A percentile compares a stretch with the other conserved stretches of the same genome.
These are phyloP conservation scores for Thereva unica DNA, from an alignment of 2,888 invertebrate genomes.

Conservation along the genomic window DNA sequence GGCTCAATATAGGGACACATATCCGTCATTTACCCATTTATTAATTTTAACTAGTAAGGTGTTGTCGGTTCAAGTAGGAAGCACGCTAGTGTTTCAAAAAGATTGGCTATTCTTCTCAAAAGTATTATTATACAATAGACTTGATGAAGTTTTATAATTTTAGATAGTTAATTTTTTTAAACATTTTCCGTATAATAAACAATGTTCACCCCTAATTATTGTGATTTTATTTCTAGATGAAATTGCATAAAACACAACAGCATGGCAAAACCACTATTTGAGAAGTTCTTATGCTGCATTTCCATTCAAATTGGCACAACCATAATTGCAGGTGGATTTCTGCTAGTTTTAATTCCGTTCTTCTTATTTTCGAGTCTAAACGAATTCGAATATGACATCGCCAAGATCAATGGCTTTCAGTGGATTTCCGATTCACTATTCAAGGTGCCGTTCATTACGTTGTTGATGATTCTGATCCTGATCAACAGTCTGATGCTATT, in stretches of 20 bases:
- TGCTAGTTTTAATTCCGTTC: constrained; percentile 6
- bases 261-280: constrained; percentile 15
- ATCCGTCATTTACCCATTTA: too few relatives aligned
- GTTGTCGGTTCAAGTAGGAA: too few relatives aligned
- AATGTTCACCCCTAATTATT: too few relatives aligned
- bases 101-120: too few relatives aligned
- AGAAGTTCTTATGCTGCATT: constrained; percentile 3
- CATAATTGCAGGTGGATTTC: not conserved
- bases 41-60: too few relatives aligned
- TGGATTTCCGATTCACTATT: constrained; percentile 6
- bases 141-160: too few relatives aligned
- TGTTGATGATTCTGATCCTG: not conserved
- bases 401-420: constrained; percentile 2
- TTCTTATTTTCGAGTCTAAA: constrained; percentile 1
- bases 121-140: too few relatives aligned
- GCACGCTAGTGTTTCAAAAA: too few relatives aligned
- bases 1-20: too few relatives aligned
- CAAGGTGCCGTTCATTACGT: constrained; percentile 6
- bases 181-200: too few relatives aligned
- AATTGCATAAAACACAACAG: not conserved
- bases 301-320: constrained; percentile 1
- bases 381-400: constrained; percentile 14
- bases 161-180: too few relatives aligned
- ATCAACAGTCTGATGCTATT: constrained; percentile 11
- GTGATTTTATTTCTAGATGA: not conserved